Evolutionary conservation across 1,140 invertebrate species (phyloP), one percentile per base, ranked within the genome.

Genomic region (Bombus superbus): DNA sequence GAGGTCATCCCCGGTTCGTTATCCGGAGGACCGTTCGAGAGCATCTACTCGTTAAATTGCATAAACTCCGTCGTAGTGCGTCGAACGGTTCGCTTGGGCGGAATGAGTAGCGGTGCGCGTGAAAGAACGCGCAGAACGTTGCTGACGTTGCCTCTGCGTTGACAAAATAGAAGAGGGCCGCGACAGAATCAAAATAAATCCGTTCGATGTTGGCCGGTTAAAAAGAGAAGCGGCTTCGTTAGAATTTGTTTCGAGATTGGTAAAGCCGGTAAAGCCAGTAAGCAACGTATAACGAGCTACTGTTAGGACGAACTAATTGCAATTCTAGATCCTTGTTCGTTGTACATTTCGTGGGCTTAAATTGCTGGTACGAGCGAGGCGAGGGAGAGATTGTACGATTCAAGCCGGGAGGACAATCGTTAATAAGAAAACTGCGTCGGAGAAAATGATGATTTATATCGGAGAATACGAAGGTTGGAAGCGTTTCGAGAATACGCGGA

Each of bases 1-100:
- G 83, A 69, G 75, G 64, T 44, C 40, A 38, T 69, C 66, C 40
- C 40, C 42, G 74, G 68, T 79, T 79, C 76, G 66, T 85, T 62
- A 62, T 40, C 25, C 53, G 35, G 53, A 78, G 59, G 82, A 64
- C 64, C 53, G 40, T 53, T 68, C 72, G 62, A 28, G 18, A 62
- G 53, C 11, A 5, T 71, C 38, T 28, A 62, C 47, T 35, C 25
- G 76, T 84, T 84, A 40, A 79, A 72, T 79, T 62, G 83, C 83
- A 62, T 71, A 71, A 84, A 68, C n/a, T 79, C 47, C 13, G 35
- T 44, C 76, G 62, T 69, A 10, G 64, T 59, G 47, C n/a, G 44
- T 40, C 10, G 64, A 79, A 64, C 47, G 69, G 13, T 47, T 44
- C 28, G 69, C 32, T 35, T 53, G 74, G 10, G 28, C 3, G 47